Percentiles rank a stretch among this genome's conserved stretches.
These are phyloP conservation scores for Heterodera schachtii DNA, from an alignment of 1,140 invertebrate genomes.

Conservation along the genomic window DNA sequence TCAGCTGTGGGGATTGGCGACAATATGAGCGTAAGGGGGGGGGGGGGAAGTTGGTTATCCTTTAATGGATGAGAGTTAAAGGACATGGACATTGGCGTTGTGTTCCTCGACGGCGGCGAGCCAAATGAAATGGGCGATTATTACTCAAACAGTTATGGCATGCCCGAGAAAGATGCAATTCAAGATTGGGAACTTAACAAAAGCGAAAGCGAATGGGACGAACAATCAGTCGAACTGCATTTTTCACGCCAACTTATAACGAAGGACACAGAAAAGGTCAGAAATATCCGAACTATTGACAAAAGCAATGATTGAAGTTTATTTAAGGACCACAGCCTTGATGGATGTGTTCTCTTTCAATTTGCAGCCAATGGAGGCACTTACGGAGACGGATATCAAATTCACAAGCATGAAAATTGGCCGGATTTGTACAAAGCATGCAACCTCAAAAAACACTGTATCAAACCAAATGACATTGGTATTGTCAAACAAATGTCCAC, in stretches of 20 bases:
- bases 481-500: not conserved
- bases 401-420: slow-evolving; percentile 55
- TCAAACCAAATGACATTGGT: not conserved
- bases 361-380: slow-evolving; percentile 51
- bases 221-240: slow-evolving; percentile 40
- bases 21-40: slow-evolving; percentile 46
- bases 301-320: no score
- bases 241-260: slow-evolving; percentile 50
- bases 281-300: not conserved
- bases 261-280: slow-evolving; percentile 49
- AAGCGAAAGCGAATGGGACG: slow-evolving; percentile 28
- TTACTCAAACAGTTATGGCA: slow-evolving; percentile 46
- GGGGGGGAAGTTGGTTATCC: no score
- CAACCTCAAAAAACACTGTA: slow-evolving; percentile 47
- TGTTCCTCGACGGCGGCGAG: slow-evolving; percentile 47
- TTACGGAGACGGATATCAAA: slow-evolving; percentile 40
- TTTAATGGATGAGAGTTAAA: slow-evolving; percentile 19
- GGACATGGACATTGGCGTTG: slow-evolving; percentile 55
- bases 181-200: slow-evolving; percentile 49
- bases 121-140: slow-evolving; percentile 49
- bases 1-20: slow-evolving; percentile 60
- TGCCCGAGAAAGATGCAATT: slow-evolving; percentile 39
- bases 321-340: slow-evolving; percentile 45
- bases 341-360: slow-evolving; percentile 58
- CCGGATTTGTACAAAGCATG: slow-evolving; percentile 57